A percentile compares a stretch with the other conserved stretches of the same genome.
phyloP scores from a whole-genome alignment of 1,140 invertebrate species.

The Scaptodrosophila lebanonensis region DNA sequence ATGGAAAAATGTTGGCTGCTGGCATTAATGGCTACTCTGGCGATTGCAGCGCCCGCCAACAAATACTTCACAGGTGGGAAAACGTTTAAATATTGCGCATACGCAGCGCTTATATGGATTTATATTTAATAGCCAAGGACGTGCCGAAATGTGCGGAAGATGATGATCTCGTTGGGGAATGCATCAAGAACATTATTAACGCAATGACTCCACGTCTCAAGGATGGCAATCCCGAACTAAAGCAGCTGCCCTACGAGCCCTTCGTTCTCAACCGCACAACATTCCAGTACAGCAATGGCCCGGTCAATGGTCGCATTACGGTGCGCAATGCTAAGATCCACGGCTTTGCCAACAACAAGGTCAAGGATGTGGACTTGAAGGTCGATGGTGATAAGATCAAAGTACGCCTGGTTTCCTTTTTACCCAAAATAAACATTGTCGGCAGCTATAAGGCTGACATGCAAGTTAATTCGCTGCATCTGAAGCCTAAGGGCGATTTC shows the following conservation, averaged over 20 bases:
- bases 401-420: constrained; percentile 12
- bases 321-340: constrained; percentile 48
- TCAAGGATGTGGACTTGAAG: constrained; percentile 39
- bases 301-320: constrained; percentile 50
- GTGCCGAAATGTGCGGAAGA: constrained; percentile 47
- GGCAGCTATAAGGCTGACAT: constrained; percentile 72
- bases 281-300: constrained; percentile 54
- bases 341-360: constrained; percentile 38
- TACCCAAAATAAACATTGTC: constrained; percentile 54
- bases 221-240: constrained; percentile 43
- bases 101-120: not conserved
- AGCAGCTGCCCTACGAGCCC: constrained; percentile 66
- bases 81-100: not conserved
- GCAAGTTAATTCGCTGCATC: constrained; percentile 53
- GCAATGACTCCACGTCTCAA: constrained; percentile 38
- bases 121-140: constrained; percentile 13
- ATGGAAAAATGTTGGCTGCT: constrained; percentile 33
- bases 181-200: constrained; percentile 52
- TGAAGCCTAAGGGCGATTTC: constrained; percentile 68
- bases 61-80: constrained; percentile 37
- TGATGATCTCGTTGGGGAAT: constrained; percentile 44
- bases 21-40: constrained; percentile 18
- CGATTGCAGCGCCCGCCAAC: constrained; percentile 22
- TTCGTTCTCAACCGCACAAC: constrained; percentile 48
- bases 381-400: constrained; percentile 41